These are phyloP conservation scores for Neotoma lepida DNA, from an alignment of 2,113 vertebrate genomes.

Conservation along the genomic window DNA sequence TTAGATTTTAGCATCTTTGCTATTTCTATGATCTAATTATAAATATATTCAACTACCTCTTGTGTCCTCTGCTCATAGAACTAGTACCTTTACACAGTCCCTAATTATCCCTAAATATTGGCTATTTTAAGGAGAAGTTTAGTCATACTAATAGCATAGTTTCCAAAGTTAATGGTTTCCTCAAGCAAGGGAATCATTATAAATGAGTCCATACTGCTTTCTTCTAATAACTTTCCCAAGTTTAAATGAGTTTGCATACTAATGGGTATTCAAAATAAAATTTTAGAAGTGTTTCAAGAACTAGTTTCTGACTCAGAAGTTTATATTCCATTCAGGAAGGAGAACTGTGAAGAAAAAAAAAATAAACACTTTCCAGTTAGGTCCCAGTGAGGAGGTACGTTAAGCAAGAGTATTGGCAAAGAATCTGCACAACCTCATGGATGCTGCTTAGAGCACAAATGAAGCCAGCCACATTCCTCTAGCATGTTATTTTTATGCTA, in stretches of 20 bases:
- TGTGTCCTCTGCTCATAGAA: slow-evolving; percentile 22
- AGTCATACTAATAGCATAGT: slow-evolving; percentile 58
- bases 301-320: slow-evolving; percentile 36
- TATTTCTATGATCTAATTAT: slow-evolving; percentile 30
- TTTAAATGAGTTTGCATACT: slow-evolving; percentile 66
- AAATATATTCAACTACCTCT: slow-evolving; percentile 17
- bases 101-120: slow-evolving; percentile 56
- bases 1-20: slow-evolving; percentile 30
- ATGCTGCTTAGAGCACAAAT: not conserved
- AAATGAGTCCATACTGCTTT: slow-evolving; percentile 65
- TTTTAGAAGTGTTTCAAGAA: slow-evolving; percentile 51
- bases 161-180: slow-evolving; percentile 76
- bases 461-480: not conserved
- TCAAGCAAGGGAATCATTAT: slow-evolving; percentile 69
- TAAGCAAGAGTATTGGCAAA: not conserved
- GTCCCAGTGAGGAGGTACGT: not conserved
- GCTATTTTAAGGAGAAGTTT: slow-evolving; percentile 68
- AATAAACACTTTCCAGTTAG: slow-evolving; percentile 1
- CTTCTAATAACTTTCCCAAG: slow-evolving; percentile 53
- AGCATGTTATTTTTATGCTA: not conserved
- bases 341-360: not conserved
- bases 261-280: slow-evolving; percentile 64
- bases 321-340: slow-evolving; percentile 31
- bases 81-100: slow-evolving; percentile 21
- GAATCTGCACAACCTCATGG: not conserved